Percentiles rank a stretch among this genome's conserved stretches.
Conservation (phyloP, 2,888 invertebrate genomes). For the Drosophila nigricruria region DNA sequence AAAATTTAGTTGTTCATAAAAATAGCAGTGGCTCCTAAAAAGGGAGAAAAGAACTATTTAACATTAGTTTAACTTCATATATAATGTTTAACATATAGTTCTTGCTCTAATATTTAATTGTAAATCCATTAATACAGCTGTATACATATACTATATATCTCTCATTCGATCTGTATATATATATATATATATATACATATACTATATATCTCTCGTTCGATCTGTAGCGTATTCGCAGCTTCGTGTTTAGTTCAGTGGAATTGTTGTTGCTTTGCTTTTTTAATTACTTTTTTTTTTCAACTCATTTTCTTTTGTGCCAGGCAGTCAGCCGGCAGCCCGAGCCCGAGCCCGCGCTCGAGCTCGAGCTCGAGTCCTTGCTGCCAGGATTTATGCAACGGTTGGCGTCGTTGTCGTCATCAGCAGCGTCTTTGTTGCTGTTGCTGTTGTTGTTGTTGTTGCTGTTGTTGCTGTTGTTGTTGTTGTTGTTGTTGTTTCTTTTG, state of each 20-base stretch:
- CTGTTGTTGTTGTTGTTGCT: constrained; percentile 44
- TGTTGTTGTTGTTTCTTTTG: constrained; percentile 62
- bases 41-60: too few species aligned
- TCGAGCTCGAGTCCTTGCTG: constrained; percentile 62
- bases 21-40: too few species aligned
- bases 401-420: constrained; percentile 43
- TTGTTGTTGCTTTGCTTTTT: constrained; percentile 56
- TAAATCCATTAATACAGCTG: too few species aligned
- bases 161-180: too few species aligned
- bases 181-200: too few species aligned
- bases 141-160: too few species aligned
- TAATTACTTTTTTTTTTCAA: constrained; percentile 77
- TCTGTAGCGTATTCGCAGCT: constrained; percentile 22
- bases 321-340: constrained; percentile 51
- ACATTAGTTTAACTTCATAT: too few species aligned
- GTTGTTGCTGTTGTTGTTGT: constrained; percentile 17
- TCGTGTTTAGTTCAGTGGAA: constrained; percentile 20
- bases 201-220: not conserved
- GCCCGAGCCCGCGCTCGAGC: constrained; percentile 26
- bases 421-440: constrained; percentile 35
- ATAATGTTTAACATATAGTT: too few species aligned
- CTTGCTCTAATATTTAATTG: too few species aligned
- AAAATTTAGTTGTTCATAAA: too few species aligned
- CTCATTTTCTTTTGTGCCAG: constrained; percentile 82
- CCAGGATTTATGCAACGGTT: constrained; percentile 51